Evolutionary conservation across 2,113 vertebrate genomes (phyloP), one percentile per base, ranked within the genome.

Genomic region (Neodon shergylaensis): DNA sequence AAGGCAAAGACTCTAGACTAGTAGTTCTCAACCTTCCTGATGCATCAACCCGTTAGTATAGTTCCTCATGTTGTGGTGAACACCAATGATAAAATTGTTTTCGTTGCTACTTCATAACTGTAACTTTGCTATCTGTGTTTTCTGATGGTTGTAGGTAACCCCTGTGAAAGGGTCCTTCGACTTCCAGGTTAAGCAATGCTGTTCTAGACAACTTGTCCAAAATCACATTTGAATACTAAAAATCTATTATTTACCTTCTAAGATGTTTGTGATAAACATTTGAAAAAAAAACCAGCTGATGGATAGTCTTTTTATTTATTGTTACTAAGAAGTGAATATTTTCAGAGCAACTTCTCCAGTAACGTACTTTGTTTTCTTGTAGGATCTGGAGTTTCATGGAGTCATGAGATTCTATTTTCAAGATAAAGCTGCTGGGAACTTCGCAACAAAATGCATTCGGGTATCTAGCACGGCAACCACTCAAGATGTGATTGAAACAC

Each of bases 331-430:
- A 33, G 7, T 26, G 47, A 77, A 49, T n/a, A 26, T 66, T 76
- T 92, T 92, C 31, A 77, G 44, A 93, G 33, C 78, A 42, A 5
- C 7, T 65, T 66, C 83, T 77, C 47, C 44, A 54, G 66, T 74
- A 61, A 39, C 52, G 63, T 58, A 1, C 87, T 68, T 97, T 93
- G 33, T 97, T 98, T 92, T 97, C 76, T 95, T 96, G 84, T 95
- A 99, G 99, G 99, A 99, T 97, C 95, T 99, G 93, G 99, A 99
- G 98, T 99, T 99, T 98, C 99, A 99, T 95, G 99, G 99, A 88
- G 99, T 99, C 94, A 99, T 99, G 99, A 99, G 99, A 91, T 99
- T 99, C 98, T 99, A 99, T 98, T 99, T 99, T 98, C 99, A 99
- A 99, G 99, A 99, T 97, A 99, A 99, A 97, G 99, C 99, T 91